phyloP scores from a whole-genome alignment of 1,140 invertebrate species.

The Chelonus insularis region DNA sequence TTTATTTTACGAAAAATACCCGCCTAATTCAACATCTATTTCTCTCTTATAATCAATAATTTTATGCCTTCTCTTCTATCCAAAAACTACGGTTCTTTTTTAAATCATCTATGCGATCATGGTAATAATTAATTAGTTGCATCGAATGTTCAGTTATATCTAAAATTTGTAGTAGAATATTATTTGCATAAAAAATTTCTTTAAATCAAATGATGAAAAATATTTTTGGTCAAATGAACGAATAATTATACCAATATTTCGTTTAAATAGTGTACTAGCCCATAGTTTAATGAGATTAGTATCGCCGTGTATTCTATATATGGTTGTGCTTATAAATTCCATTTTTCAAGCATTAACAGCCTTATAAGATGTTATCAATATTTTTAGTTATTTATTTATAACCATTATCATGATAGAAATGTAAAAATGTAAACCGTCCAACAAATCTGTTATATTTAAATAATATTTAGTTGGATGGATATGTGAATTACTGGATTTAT shows the following conservation, averaged over 20 bases:
- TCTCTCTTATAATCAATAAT: conserved; percentile 29
- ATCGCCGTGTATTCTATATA: conserved; percentile 15
- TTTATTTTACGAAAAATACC: conserved; percentile 41
- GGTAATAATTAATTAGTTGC: conserved; percentile 15
- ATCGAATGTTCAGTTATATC: neutral
- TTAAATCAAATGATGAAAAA: neutral
- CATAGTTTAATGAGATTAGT: conserved; percentile 8
- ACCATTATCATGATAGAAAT: too few relatives aligned
- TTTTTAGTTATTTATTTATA: too few relatives aligned
- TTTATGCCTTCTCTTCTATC: too few relatives aligned
- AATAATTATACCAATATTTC: neutral
- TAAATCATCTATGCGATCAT: conserved; percentile 14
- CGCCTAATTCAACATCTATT: conserved; percentile 37
- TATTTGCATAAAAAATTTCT: neutral
- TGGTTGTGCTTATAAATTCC: conserved; percentile 21
- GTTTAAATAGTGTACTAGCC: neutral
- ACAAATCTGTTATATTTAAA: too few relatives aligned
- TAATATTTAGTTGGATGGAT: too few relatives aligned
- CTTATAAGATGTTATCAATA: too few relatives aligned
- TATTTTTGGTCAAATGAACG: neutral
- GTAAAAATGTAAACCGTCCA: too few relatives aligned
- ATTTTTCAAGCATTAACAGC: conserved; percentile 3
- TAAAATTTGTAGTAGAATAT: neutral
- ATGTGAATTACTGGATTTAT: too few relatives aligned
- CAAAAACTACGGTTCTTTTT: too few relatives aligned